Evolutionary conservation across 2,797 vertebrate species (phyloP), one percentile per base, ranked within the genome.

Genomic region (Esox lucius): DNA sequence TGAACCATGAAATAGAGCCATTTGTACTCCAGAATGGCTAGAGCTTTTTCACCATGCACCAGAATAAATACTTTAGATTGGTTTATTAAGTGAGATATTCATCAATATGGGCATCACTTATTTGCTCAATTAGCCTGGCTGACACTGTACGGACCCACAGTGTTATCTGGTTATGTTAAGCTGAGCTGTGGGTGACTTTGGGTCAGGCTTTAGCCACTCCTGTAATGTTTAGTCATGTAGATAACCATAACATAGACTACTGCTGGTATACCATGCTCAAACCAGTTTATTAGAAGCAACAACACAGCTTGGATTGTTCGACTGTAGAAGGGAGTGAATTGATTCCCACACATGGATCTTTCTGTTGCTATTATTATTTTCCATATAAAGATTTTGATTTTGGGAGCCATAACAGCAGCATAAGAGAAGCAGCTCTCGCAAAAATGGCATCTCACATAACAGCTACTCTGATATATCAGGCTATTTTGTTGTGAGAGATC

Each of bases 381-480:
- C 80, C 71, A 76, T 69, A 39, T 74, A 24, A 61, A 19, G 28
- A 7, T 66, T 26, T 33, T 9, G 79, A 75, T 77, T 70, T 67
- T 74, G 68, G 62, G 11, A 22, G 73, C 74, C 68, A 79, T 75
- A 56, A 17, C 24, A 11, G 3, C 70, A 77, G 17, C 15, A 4
- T 5, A 62, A 70, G 59, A 31, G 68, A 80, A 72, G 48, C 76
- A 76, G 73, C 78, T 77, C 53, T 79, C 53, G 51, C 71, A 70
- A 81, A 87, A 77, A 85, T 81, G 75, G 62, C 83, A 83, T 84
- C 84, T 81, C 74, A 87, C 72, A 81, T 87, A 78, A 82, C 69
- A 48, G 71, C 81, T 77, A 78, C 64, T 49, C 13, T 76, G 77
- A 83, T 83, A 85, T 79, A 75, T 69, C 74, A 71, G 74, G 74